Conservation (phyloP, 2,888 invertebrate genomes). For the Scaptodrosophila latifasciaeformis region DNA sequence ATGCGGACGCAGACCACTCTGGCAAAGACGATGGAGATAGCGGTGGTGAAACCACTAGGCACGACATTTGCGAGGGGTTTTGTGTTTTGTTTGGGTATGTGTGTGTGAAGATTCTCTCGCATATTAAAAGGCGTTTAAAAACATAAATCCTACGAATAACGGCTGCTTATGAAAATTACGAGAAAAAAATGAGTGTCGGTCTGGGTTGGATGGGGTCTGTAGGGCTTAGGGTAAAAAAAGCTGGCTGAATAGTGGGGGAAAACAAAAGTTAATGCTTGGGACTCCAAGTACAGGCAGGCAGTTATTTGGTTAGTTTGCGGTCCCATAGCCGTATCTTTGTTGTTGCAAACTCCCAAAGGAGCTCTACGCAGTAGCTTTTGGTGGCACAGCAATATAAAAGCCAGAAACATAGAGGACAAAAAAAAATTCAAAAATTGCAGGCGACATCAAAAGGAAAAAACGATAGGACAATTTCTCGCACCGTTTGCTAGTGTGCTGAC, state of each 20-base stretch:
- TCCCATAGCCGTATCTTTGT: too few relatives aligned
- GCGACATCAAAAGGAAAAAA: slow-evolving; percentile 61
- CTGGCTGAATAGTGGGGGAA: slow-evolving; percentile 11
- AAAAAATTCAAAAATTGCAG: slow-evolving; percentile 51
- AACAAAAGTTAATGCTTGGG: slow-evolving; percentile 6
- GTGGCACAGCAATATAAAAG: slow-evolving; percentile 34
- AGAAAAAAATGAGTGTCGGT: slow-evolving; percentile 53
- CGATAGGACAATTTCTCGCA: slow-evolving; percentile 65
- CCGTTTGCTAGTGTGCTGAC: slow-evolving; percentile 47
- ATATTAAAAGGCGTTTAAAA: slow-evolving; percentile 72
- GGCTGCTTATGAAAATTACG: slow-evolving; percentile 71
- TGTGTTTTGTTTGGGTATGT: slow-evolving; percentile 37
- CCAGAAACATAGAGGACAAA: slow-evolving; percentile 6
- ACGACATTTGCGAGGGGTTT: slow-evolving; percentile 66
- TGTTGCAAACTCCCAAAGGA: slow-evolving; percentile 56
- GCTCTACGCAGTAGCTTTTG: slow-evolving; percentile 32
- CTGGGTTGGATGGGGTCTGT: neutral
- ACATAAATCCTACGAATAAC: slow-evolving; percentile 71
- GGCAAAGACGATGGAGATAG: slow-evolving; percentile 26
- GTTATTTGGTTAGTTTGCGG: too few relatives aligned
- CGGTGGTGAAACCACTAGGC: slow-evolving; percentile 12
- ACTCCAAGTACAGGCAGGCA: slow-evolving; percentile 12
- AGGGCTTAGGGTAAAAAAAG: too few relatives aligned
- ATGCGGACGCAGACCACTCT: slow-evolving; percentile 15
- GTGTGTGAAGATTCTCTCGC: slow-evolving; percentile 49